phyloP scores from a whole-genome alignment of 37 sponge, comb jelly and placozoan genomes.

The Lycopodina hypogea region DNA sequence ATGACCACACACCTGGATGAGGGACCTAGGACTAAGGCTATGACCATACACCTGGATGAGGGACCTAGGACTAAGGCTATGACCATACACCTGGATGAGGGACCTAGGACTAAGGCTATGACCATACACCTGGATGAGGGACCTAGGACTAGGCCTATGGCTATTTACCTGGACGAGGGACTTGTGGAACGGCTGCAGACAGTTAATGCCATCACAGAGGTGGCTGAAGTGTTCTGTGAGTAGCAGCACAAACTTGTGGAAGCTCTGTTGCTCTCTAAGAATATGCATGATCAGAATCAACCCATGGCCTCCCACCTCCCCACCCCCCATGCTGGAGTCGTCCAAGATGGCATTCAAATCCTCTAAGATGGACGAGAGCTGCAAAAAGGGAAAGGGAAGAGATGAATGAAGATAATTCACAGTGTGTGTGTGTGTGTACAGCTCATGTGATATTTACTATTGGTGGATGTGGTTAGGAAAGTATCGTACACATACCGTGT shows the following conservation, averaged over 20 bases:
- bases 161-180: constrained; percentile 8
- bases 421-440: neutral
- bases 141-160: neutral
- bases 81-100: too few relatives aligned
- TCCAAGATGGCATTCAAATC: constrained; percentile 55
- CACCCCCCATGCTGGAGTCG: constrained; percentile 53
- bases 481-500: constrained; percentile 5
- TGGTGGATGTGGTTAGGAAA: neutral
- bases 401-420: neutral
- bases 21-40: too few relatives aligned
- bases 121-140: too few relatives aligned
- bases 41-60: too few relatives aligned
- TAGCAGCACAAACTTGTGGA: constrained; percentile 19
- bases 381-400: constrained; percentile 2
- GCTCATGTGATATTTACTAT: neutral
- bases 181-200: constrained; percentile 33
- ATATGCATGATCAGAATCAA: constrained; percentile 44
- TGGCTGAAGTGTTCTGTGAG: constrained; percentile 29
- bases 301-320: constrained; percentile 44
- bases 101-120: too few relatives aligned
- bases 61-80: too few relatives aligned
- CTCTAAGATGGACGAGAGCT: constrained; percentile 26
- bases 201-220: constrained; percentile 33
- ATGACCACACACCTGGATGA: too few relatives aligned
- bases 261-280: constrained; percentile 41